Evolutionary conservation across 2,797 vertebrate species (phyloP).

Genomic region (Ispidina lecontei): DNA sequence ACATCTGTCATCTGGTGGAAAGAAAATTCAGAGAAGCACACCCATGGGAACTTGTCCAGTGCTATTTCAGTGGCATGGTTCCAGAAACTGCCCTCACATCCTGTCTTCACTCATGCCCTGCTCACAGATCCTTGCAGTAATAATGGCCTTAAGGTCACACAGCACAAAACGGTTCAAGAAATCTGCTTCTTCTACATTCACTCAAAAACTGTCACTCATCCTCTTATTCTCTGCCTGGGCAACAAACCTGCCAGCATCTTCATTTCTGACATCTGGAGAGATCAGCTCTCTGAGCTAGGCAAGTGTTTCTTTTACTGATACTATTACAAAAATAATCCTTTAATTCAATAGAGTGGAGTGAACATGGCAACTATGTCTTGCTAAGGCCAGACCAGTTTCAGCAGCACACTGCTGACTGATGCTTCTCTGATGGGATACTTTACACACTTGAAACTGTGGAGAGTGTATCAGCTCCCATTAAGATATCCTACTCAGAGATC

Average conservation of each 20-base stretch:
- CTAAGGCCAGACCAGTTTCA: not conserved
- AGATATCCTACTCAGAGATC: not conserved
- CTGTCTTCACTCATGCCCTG: not conserved
- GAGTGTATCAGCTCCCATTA: not conserved
- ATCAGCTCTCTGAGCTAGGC: not conserved
- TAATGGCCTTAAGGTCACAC: not conserved
- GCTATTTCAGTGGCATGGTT: not conserved
- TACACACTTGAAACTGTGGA: not conserved
- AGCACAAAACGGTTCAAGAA: not conserved
- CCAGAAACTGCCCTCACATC: not conserved
- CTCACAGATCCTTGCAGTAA: not conserved
- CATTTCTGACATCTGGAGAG: not conserved
- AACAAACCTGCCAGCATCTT: not conserved
- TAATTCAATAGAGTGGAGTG: not conserved
- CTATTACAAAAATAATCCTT: not conserved
- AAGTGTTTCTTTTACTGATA: not conserved
- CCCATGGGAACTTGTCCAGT: not conserved
- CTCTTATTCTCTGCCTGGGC: not conserved
- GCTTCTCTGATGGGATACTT: not conserved
- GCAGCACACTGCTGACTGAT: not conserved
- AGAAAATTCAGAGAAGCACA: not conserved
- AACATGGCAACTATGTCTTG: not conserved
- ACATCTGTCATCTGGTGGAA: not conserved
- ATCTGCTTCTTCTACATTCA: not conserved
- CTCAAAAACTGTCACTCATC: not conserved